phyloP scores from a whole-genome alignment of 2,797 vertebrate species.

The Petrocephalus sullivani region DNA sequence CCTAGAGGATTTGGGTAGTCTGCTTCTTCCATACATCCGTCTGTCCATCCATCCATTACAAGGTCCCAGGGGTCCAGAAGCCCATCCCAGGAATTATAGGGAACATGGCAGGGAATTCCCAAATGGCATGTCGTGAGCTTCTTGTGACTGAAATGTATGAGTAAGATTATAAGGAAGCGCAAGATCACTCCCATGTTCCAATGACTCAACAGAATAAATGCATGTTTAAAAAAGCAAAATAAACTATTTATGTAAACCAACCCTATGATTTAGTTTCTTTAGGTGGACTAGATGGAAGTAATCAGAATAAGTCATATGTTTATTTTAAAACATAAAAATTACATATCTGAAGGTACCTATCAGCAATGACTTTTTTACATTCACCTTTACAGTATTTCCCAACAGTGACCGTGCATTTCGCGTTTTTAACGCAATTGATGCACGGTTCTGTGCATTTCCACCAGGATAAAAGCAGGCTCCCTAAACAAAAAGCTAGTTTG shows the following conservation, averaged over 20 bases:
- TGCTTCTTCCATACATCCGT: background rate
- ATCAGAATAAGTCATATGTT: background rate
- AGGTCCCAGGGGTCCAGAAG: background rate
- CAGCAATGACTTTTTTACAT: background rate
- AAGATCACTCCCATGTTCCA: background rate
- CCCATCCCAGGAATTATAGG: background rate
- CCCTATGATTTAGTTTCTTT: background rate
- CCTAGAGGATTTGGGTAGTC: background rate
- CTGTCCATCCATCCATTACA: background rate
- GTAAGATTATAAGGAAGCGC: background rate
- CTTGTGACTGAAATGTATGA: background rate
- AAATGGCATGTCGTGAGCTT: background rate
- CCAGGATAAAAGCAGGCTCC: background rate
- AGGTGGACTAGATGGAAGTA: background rate
- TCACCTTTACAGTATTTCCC: background rate
- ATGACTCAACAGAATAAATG: background rate
- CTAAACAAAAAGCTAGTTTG: background rate
- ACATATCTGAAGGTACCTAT: background rate
- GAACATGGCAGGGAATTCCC: background rate
- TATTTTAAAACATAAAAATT: background rate
- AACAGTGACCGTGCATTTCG: background rate
- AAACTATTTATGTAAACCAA: background rate
- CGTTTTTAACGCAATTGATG: background rate
- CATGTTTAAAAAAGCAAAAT: background rate
- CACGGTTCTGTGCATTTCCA: background rate